These are phyloP conservation scores for Laticauda laticaudata DNA, from an alignment of 2,113 vertebrate genomes.

Conservation along the genomic window DNA sequence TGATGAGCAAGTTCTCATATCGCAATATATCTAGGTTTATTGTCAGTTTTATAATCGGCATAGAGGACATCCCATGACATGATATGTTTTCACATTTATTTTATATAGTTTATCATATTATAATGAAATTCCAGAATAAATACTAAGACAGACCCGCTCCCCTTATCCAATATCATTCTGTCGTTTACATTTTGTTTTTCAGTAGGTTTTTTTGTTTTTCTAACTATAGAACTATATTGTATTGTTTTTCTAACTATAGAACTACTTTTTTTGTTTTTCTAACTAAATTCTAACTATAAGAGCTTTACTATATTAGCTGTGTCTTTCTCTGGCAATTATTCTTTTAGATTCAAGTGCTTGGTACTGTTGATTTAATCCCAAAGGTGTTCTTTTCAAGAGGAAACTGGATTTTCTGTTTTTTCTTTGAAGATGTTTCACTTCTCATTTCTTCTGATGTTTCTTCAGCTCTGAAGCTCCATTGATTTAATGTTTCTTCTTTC, in stretches of 20 bases:
- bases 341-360: background rate
- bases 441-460: too few relatives aligned
- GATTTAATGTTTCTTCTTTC: background rate
- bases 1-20: background rate
- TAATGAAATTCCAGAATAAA: background rate
- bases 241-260: too few relatives aligned
- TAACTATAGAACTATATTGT: too few relatives aligned
- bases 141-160: background rate
- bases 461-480: background rate
- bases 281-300: background rate
- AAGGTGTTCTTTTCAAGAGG: too few relatives aligned
- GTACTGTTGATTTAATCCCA: background rate
- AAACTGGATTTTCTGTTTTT: too few relatives aligned
- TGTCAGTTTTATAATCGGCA: background rate
- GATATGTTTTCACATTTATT: background rate
- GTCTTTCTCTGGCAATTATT: background rate
- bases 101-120: background rate
- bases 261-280: background rate
- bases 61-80: background rate
- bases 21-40: background rate
- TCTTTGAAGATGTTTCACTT: too few relatives aligned
- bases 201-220: background rate
- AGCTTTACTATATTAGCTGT: background rate
- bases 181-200: background rate
- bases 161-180: background rate